Conservation (phyloP, 2,113 vertebrate genomes). For the Progne subis region DNA sequence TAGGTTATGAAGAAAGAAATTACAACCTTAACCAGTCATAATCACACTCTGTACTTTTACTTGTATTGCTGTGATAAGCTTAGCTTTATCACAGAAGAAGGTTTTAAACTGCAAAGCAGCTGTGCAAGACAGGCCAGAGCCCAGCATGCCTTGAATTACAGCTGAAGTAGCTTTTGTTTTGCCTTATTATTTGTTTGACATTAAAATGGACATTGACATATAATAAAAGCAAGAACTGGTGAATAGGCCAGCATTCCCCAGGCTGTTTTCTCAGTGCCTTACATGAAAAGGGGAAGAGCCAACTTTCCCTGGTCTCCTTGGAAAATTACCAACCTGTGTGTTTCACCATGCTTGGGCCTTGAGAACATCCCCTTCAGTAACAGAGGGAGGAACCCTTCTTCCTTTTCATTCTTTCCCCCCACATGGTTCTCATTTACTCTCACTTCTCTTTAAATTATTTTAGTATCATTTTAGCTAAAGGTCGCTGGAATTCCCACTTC, state of each 20-base stretch:
- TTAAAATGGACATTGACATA: background rate
- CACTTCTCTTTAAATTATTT: constrained; percentile 6
- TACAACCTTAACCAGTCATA: background rate
- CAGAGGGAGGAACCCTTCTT: constrained; percentile 1
- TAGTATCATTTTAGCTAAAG: constrained; percentile 22
- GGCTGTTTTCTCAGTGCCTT: background rate
- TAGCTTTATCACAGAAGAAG: background rate
- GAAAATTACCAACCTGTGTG: background rate
- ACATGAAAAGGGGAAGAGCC: background rate
- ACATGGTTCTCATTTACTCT: constrained; percentile 36
- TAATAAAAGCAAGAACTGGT: background rate
- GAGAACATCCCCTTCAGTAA: background rate
- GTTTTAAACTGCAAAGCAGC: background rate
- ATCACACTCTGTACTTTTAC: background rate
- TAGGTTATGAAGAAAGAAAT: background rate
- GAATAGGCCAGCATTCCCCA: background rate
- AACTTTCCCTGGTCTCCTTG: background rate
- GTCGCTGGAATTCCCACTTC: constrained; percentile 37
- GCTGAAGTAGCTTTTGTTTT: background rate
- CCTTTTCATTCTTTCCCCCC: background rate
- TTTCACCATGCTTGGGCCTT: background rate
- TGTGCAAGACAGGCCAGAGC: background rate
- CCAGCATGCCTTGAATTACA: background rate
- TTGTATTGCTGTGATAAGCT: background rate
- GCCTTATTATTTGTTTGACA: background rate